Evolutionary conservation across 2,888 invertebrate genomes (phyloP).

Genomic region (Aspidapion aeneum): DNA sequence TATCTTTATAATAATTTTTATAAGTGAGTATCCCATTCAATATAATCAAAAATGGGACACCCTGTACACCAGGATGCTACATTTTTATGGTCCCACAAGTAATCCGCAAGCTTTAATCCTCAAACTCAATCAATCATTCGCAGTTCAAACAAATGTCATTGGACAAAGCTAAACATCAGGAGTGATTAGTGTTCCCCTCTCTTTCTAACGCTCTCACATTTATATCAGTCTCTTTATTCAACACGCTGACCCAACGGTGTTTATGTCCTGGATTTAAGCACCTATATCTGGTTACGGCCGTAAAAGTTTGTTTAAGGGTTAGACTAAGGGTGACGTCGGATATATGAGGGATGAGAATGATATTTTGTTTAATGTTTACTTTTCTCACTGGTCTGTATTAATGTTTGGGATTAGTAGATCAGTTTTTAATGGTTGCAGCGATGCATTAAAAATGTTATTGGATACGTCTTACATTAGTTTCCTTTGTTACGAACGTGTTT

Average conservation of each 20-base stretch:
- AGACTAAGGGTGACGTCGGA: background rate
- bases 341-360: background rate
- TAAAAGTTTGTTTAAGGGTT: background rate
- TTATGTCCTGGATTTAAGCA: background rate
- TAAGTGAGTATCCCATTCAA: too few species aligned
- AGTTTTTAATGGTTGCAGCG: background rate
- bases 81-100: too few species aligned
- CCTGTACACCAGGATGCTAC: too few species aligned
- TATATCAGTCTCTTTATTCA: background rate
- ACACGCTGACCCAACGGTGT: background rate
- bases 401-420: background rate
- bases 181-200: background rate
- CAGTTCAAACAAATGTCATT: conserved; percentile 22
- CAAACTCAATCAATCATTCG: conserved; percentile 23
- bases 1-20: too few species aligned
- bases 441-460: background rate
- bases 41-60: too few species aligned
- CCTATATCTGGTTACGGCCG: background rate
- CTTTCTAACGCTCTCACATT: background rate
- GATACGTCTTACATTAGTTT: background rate
- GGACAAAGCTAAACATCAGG: background rate
- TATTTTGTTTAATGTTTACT: background rate
- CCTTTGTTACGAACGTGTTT: background rate
- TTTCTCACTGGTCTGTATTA: background rate
- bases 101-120: conserved; percentile 21